phyloP scores from a whole-genome alignment of 2,888 invertebrate species.

The Phyllotreta cruciferae region DNA sequence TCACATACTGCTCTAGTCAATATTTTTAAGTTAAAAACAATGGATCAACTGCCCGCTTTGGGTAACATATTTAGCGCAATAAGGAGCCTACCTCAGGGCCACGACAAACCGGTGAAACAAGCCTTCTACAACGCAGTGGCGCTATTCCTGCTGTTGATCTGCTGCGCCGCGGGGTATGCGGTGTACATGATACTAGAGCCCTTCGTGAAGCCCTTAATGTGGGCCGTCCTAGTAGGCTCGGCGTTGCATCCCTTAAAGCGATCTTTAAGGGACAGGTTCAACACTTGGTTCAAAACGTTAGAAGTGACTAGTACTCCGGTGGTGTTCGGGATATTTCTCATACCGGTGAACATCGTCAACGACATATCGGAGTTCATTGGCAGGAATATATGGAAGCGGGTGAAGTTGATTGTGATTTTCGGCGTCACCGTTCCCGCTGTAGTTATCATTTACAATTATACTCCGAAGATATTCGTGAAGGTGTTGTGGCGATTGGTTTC shows the following conservation, averaged over 20 bases:
- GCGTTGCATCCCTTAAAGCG: conserved; percentile 95
- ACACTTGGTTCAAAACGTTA: conserved; percentile 78
- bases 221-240: conserved; percentile 97
- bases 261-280: conserved; percentile 75
- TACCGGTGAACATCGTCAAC: conserved; percentile 81
- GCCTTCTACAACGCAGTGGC: conserved; percentile 90
- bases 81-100: conserved; percentile 74
- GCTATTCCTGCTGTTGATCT: conserved; percentile 74
- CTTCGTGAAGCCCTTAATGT: conserved; percentile 91
- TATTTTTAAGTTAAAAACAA: conserved; percentile 31
- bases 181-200: conserved; percentile 87
- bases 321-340: conserved; percentile 64
- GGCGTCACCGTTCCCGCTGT: conserved; percentile 61
- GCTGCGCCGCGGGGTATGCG: conserved; percentile 75
- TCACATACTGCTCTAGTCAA: background rate
- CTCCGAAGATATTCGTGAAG: conserved; percentile 70
- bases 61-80: conserved; percentile 75
- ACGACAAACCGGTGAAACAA: conserved; percentile 89
- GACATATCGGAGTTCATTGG: conserved; percentile 78
- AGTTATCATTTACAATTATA: conserved; percentile 74
- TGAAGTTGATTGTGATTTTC: conserved; percentile 65
- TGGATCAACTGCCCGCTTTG: conserved; percentile 65
- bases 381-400: conserved; percentile 71
- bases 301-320: conserved; percentile 74
- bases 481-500: conserved; percentile 63